Evolutionary conservation across 2,797 vertebrate genomes (phyloP), one percentile per base, ranked within the genome.

Genomic region (Mormyrops attenuatus): DNA sequence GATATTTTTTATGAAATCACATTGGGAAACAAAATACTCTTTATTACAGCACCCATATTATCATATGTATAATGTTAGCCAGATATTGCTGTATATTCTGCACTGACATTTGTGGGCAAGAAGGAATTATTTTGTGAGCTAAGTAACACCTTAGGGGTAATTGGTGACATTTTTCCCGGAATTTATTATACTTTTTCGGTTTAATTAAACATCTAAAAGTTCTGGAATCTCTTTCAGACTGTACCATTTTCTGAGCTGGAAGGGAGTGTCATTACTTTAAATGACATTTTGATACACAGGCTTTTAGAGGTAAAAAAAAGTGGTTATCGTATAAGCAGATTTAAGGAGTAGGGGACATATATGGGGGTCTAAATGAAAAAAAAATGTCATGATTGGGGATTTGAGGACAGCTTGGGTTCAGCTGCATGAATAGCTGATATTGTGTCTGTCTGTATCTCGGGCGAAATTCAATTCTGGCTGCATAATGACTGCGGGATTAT

Each of bases 241-340:
- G n/a, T 53, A 50, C 44, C n/a, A 11, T 50, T 50, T 53, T 52
- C 4, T 50, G 69, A 34, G 44, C 47, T 50, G 22, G 49, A 85
- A 53, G 49, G 84, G 47, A 85, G 47, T 30, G 41, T 53, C 44
- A 53, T 50, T 26, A 85, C 6, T 85, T 47, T 38, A 87, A 55
- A 87, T 87, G 85, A 34, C 50, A 87, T 87, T 86, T 87, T 87
- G 26, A 87, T 57, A 20, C 52, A 57, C 49, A 85, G 50, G 22
- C 11, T 85, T 30, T 50, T 85, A 22, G 49, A 30, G 22, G 50
- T 57, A n/a, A n/a, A 52, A 50, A 87, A 53, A 53, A 30, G 52
- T 55, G 52, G 85, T 13, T 41, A 55, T 87, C 15, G 15, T 41
- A 57, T 38, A 53, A 55, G 30, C 50, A 87, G 15, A 53, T 20